These are phyloP conservation scores for Alca torda DNA, from an alignment of 2,797 vertebrate species.

Conservation along the genomic window DNA sequence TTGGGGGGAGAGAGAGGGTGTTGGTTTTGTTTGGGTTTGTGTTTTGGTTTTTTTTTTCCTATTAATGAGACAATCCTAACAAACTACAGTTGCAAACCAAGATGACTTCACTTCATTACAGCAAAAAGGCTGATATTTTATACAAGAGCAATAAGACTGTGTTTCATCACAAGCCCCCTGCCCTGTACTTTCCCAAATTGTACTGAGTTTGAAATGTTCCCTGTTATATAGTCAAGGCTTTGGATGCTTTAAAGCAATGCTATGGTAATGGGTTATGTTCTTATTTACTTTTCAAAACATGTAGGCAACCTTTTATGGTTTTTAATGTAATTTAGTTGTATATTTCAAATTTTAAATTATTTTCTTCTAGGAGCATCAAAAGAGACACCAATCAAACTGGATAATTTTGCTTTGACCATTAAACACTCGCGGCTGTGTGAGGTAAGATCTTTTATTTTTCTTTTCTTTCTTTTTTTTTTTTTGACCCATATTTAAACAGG, in stretches of 20 bases:
- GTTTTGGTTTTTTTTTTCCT: not conserved
- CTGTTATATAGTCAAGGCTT: not conserved
- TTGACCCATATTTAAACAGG: not conserved
- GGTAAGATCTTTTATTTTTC: not conserved
- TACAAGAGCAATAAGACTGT: not conserved
- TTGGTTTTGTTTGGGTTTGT: not conserved
- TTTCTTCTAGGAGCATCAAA: not conserved
- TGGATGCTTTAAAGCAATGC: not conserved
- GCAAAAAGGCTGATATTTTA: not conserved
- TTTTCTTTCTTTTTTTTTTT: fast-evolving
- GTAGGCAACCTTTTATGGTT: not conserved
- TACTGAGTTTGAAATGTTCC: not conserved
- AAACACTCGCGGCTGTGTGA: not conserved
- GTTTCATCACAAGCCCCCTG: not conserved
- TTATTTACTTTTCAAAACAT: not conserved
- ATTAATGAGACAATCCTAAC: not conserved
- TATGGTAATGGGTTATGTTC: not conserved
- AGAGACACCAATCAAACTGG: not conserved
- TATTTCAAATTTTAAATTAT: not conserved
- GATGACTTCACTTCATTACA: not conserved
- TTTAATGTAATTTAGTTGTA: not conserved
- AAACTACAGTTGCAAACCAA: conserved; percentile 5
- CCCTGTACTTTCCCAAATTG: not conserved
- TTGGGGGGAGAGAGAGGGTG: too few species aligned
- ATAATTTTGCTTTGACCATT: conserved; percentile 17